phyloP scores from a whole-genome alignment of 2,113 vertebrate species.

The Delphinus delphis region DNA sequence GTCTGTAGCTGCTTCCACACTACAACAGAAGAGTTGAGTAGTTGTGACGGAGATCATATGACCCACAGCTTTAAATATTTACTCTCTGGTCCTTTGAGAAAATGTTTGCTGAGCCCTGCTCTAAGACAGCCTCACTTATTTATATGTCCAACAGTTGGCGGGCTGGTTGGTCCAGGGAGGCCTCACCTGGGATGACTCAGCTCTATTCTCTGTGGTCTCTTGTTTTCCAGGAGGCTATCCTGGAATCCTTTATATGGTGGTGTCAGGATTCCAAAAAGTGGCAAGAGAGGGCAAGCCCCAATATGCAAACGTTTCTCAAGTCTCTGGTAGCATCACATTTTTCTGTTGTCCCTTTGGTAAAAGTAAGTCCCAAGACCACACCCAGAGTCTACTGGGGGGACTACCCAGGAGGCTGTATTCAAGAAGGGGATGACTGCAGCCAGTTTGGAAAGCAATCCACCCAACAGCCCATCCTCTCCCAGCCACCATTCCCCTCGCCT shows the following conservation, averaged over 20 bases:
- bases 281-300: neutral
- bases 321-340: neutral
- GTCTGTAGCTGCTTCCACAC: neutral
- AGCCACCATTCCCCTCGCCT: neutral
- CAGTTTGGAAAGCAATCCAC: neutral
- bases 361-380: neutral
- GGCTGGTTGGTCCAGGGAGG: neutral
- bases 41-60: neutral
- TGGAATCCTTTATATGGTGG: neutral
- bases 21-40: neutral
- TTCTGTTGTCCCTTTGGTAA: neutral
- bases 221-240: neutral
- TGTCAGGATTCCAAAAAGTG: neutral
- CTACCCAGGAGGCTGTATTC: neutral
- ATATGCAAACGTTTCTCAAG: neutral
- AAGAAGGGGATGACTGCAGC: neutral
- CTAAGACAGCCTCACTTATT: neutral
- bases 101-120: neutral
- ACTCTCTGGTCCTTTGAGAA: neutral
- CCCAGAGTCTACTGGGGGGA: neutral
- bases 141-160: neutral
- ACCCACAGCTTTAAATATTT: neutral
- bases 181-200: neutral
- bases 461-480: neutral
- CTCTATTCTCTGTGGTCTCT: neutral